A percentile compares a stretch with the other conserved stretches of the same genome.
phyloP scores from a whole-genome alignment of 2,113 vertebrate species.

The Brachyhypopomus occidentalis region DNA sequence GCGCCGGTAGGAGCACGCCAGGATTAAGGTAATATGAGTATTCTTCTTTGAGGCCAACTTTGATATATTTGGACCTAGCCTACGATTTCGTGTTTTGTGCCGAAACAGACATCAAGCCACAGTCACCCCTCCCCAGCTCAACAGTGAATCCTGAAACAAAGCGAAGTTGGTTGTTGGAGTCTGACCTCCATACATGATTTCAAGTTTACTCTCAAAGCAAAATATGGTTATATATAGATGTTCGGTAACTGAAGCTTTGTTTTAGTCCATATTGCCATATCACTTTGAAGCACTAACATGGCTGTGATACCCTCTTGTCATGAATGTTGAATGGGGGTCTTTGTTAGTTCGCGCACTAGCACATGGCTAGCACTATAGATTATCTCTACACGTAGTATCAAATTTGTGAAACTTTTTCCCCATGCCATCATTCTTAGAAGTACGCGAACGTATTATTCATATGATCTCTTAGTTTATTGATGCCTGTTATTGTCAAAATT shows the following conservation, averaged over 20 bases:
- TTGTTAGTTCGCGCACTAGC: conserved; percentile 59
- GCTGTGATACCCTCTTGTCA: not conserved
- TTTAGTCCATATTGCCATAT: too few relatives aligned
- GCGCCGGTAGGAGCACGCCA: conserved; percentile 90
- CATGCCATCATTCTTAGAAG: too few relatives aligned
- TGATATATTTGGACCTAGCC: not conserved
- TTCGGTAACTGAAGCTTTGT: not conserved
- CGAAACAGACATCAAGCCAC: not conserved
- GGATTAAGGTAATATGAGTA: conserved; percentile 82
- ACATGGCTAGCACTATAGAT: conserved; percentile 50
- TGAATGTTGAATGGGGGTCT: conserved; percentile 51
- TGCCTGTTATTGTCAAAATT: not conserved
- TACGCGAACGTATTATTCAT: too few relatives aligned
- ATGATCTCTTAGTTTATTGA: too few relatives aligned
- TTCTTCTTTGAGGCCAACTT: not conserved
- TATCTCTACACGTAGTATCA: not conserved
- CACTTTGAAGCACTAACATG: not conserved
- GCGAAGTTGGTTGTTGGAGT: conserved; percentile 46
- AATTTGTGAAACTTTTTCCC: too few relatives aligned
- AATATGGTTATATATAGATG: not conserved
- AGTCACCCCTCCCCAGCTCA: conserved; percentile 19
- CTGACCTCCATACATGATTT: not conserved
- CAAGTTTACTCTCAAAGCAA: not conserved
- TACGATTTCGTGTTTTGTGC: not conserved
- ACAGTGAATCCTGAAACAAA: conserved; percentile 54